Percentiles rank a stretch among this genome's conserved stretches.
phyloP scores from a whole-genome alignment of 2,113 vertebrate species.

The Pandion haliaetus region DNA sequence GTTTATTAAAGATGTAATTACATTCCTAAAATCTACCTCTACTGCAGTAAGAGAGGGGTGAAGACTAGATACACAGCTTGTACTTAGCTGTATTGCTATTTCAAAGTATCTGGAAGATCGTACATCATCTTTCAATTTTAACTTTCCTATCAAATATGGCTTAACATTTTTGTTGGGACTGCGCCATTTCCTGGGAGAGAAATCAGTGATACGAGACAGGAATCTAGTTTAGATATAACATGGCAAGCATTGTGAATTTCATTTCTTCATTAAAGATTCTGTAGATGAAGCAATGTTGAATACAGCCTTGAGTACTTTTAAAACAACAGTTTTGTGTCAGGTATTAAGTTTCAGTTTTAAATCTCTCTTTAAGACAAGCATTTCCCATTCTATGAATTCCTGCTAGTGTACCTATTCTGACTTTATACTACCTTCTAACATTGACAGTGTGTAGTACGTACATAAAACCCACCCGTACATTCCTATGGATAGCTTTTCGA shows the following conservation, averaged over 20 bases:
- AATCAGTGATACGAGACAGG: background rate
- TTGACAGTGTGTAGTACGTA: accelerated
- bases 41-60: background rate
- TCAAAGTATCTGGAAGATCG: background rate
- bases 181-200: background rate
- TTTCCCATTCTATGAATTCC: background rate
- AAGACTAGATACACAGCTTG: background rate
- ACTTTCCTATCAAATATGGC: background rate
- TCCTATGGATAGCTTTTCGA: background rate
- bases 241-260: background rate
- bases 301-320: background rate
- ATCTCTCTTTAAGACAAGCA: background rate
- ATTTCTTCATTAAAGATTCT: background rate
- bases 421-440: background rate
- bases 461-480: background rate
- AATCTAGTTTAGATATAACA: background rate
- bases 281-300: background rate
- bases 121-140: background rate
- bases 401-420: background rate
- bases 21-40: background rate
- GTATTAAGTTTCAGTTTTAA: background rate
- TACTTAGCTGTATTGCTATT: accelerated
- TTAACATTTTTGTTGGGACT: background rate
- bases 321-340: background rate
- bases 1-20: background rate